Evolutionary conservation across 2,797 vertebrate genomes (phyloP), one percentile per base, ranked within the genome.

Genomic region (Smutsia gigantea): DNA sequence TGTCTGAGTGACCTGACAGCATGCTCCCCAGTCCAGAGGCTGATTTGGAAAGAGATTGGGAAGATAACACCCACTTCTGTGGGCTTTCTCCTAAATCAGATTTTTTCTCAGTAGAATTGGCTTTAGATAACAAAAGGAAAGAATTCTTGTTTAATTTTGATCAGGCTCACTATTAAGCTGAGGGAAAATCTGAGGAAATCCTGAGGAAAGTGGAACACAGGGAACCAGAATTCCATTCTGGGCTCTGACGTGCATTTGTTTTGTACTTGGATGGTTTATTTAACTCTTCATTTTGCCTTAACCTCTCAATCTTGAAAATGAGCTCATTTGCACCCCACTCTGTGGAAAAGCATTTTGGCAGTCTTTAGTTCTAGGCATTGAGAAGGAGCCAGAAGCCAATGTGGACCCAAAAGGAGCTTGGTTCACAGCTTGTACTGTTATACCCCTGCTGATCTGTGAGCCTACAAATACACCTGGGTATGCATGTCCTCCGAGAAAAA

Each of bases 91-190:
- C 84, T 83, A 64, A 84, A 84, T 86, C 86, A 81, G 61, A 84
- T 78, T 92, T 61, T 46, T 84, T 93, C 75, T 93, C 74, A 29
- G 34, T 72, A 74, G 34, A 85, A 75, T 17, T 91, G 63, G 83
- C 92, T 96, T 91, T 79, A 88, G 88, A 85, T 93, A 83, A 84
- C 86, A 96, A 88, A 92, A 29, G 93, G 59, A 97, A 97, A 88
- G 49, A 69, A 68, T 64, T 57, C 66, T 49, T 93, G 25, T 83
- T 90, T 95, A 88, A 93, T 71, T 91, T 89, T 92, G 63, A 84
- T 68, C 79, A 81, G 81, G 85, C 39, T 92, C 66, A 90, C 46
- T 31, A 81, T 55, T 96, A 39, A 94, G 79, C 53, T 78, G 71
- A 84, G n/a, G 82, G 68, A 42, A 82, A 94, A 63, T 37, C 49